Evolutionary conservation across 2,797 vertebrate species (phyloP), one percentile per base, ranked within the genome.

Genomic region (Prunella strophiata): DNA sequence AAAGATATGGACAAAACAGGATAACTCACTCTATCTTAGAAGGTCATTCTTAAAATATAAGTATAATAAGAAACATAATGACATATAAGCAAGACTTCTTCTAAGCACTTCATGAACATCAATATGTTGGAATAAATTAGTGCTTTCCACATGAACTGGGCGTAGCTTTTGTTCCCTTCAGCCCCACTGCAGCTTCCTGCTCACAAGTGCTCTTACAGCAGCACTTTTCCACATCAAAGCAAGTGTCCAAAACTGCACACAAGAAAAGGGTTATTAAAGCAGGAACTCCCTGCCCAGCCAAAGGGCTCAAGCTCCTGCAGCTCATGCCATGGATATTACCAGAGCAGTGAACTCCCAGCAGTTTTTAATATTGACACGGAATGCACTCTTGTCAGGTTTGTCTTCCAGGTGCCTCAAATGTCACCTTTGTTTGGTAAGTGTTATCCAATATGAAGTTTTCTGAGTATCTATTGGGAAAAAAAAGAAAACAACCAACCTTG

Each of bases 381-480:
- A 96, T 65, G 85, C 51, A 62, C 65, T 77, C 57, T 59, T 76
- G 70, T 83, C 68, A 63, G 63, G 57, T 94, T 71, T 89, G 84
- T 55, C 78, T 95, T 76, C 50, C 61, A 92, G 65, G 58, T 89
- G 82, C 72, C 76, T 92, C 68, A 94, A 92, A 93, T 93, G 85
- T 93, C 94, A 94, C 72, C 48, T 47, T 10, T 88, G 87, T 92
- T 95, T 94, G 78, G 82, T 22, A 67, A 85, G 42, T 51, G 52
- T 54, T 85, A 63, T 11, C 45, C 61, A 80, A 89, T 93, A 94
- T 72, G 78, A 94, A 77, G 51, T 57, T 87, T 93, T 76, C 75
- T 92, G 57, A 95, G 42, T 47, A 77, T n/a, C 72, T 80, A 29
- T 0, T 12, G 51, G 34, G 34, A 3, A 55, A 91, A 76, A 66